Base-by-base conservation (phyloP, 2,113 vertebrate species). In the Dipodomys merriami region DNA sequence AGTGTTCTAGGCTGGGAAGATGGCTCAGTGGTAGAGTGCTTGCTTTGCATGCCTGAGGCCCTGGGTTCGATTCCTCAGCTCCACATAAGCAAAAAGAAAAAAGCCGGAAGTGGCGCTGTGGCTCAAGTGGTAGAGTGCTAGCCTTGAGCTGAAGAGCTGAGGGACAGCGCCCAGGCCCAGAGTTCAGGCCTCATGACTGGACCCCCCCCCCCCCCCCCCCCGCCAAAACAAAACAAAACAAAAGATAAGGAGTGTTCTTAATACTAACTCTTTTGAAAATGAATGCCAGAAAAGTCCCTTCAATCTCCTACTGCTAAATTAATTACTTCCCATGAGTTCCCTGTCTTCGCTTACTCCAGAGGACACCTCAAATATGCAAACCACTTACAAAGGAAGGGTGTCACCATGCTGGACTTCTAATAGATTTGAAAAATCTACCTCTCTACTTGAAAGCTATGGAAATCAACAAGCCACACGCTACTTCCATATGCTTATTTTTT, bases 381-480 rank as follows among this genome's bases (percentile, higher is more conserved):
- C 71, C 73, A 25, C 71, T 93, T 86, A 93, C 33, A 73, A 85
- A 95, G 25, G 67, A 77, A 86, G 82, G 60, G 30, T 62, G 22
- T 88, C 64, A 27, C 86, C 73, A 83, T 27, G 84, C 92, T 95
- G 92, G 76, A 88, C 46, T 49, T 49, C 76, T 91, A 93, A 95
- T 78, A 82, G 39, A 94, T 72, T 83, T 92, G 78, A 96, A 96
- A 96, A 94, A 92, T 57, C 95, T 93, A 73, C 85, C 91, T 62
- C 73, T 84, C 65, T 74, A 92, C 81, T 89, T 91, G 73, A 94
- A 97, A 92, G 89, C 68, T 79, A 95, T 27, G 73, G 33, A 91
- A 90, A 93, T 96, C 68, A 74, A 84, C 77, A 95, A 91, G 72
- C 35, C 39, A 91, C 33, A 73, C 1, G 49, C 20, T 71, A 81